phyloP scores from a whole-genome alignment of 2,888 invertebrate species.

The Herminia tarsipennalis region DNA sequence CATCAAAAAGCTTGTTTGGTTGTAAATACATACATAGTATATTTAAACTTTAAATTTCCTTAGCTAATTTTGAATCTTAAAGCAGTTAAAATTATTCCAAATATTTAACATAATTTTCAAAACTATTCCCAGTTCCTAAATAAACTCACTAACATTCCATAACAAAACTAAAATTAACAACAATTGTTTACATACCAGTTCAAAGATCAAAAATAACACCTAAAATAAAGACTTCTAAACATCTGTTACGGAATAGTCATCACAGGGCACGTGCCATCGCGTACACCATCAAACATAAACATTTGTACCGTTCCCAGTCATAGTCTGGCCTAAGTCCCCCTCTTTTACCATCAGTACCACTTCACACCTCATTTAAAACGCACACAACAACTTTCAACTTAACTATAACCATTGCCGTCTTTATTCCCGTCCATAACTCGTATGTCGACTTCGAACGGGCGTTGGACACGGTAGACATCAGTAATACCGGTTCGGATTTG shows the following conservation, averaged over 20 bases:
- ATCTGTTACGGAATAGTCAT: constrained; percentile 68
- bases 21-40: too few relatives aligned
- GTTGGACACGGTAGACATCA: constrained; percentile 56
- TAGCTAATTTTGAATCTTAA: too few relatives aligned
- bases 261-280: constrained; percentile 72
- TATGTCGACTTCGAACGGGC: constrained; percentile 49
- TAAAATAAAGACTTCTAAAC: constrained; percentile 55
- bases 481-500: constrained; percentile 45
- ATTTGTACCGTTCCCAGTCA: constrained; percentile 60
- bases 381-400: constrained; percentile 29
- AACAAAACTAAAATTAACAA: constrained; percentile 26
- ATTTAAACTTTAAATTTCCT: too few relatives aligned
- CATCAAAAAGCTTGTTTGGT: too few relatives aligned
- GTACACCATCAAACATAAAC: constrained; percentile 63
- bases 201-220: constrained; percentile 29
- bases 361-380: constrained; percentile 46
- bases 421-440: constrained; percentile 8
- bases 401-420: constrained; percentile 51
- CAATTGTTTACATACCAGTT: constrained; percentile 20
- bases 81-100: not conserved
- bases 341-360: constrained; percentile 41
- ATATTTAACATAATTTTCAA: not conserved
- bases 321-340: constrained; percentile 55
- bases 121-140: not conserved
- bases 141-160: not conserved